Conservation (phyloP, 2,888 invertebrate genomes). For the Nymphalis urticae region DNA sequence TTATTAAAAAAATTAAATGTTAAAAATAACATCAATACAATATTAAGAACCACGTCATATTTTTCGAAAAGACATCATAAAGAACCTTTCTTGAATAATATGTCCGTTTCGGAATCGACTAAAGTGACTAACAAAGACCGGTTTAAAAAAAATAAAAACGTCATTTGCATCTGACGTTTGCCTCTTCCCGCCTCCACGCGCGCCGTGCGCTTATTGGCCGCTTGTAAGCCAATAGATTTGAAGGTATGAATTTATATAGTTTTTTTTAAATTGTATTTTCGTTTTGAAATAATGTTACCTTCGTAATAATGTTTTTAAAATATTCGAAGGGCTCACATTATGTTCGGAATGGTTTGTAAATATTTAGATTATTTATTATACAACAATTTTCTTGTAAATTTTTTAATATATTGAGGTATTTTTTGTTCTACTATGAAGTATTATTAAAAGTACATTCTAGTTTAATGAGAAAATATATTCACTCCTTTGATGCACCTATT, state of each 20-base stretch:
- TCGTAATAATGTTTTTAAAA: background rate
- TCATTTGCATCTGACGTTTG: slow-evolving; percentile 77
- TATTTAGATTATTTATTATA: too few species aligned
- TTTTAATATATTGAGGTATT: too few species aligned
- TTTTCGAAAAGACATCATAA: slow-evolving; percentile 39
- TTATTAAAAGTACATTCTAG: too few species aligned
- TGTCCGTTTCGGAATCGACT: slow-evolving; percentile 54
- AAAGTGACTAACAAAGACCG: slow-evolving; percentile 56
- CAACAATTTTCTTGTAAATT: too few species aligned
- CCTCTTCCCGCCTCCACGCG: slow-evolving; percentile 74
- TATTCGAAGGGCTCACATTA: too few species aligned
- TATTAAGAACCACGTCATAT: slow-evolving; percentile 18
- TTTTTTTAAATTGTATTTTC: slow-evolving; percentile 7
- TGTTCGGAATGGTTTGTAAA: too few species aligned
- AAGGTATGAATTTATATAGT: slow-evolving; percentile 51
- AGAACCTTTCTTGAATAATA: slow-evolving; percentile 45
- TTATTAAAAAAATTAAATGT: background rate
- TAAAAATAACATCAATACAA: slow-evolving; percentile 7
- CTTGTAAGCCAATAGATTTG: slow-evolving; percentile 57
- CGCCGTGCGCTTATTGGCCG: slow-evolving; percentile 60
- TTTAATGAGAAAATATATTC: too few species aligned
- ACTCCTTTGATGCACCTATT: too few species aligned
- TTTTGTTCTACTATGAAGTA: too few species aligned
- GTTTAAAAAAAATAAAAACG: slow-evolving; percentile 61
- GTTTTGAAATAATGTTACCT: background rate